phyloP scores from a whole-genome alignment of 2,888 invertebrate species.

The Dysmachus trigonus region DNA sequence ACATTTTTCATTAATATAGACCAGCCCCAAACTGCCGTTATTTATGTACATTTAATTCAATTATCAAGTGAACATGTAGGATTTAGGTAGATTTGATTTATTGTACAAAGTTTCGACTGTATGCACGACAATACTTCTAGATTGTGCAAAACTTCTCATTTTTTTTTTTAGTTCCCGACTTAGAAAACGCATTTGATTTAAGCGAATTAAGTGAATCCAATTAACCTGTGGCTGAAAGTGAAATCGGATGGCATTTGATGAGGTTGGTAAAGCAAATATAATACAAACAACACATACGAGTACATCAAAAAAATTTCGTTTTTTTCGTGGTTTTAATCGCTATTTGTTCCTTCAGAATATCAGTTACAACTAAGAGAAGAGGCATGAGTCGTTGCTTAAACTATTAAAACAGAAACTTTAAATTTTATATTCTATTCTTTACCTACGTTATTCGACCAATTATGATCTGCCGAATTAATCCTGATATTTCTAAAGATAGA shows the following conservation, averaged over 20 bases:
- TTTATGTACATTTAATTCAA: not conserved
- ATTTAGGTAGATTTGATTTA: not conserved
- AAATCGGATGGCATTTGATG: not conserved
- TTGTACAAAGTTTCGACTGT: conserved; percentile 19
- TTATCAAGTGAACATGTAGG: not conserved
- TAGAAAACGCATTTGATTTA: not conserved
- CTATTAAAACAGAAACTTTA: too few relatives aligned
- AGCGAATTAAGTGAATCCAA: not conserved
- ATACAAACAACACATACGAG: too few relatives aligned
- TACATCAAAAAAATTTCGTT: too few relatives aligned
- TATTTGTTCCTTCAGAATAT: too few relatives aligned
- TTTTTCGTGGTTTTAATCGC: too few relatives aligned
- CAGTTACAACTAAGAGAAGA: too few relatives aligned
- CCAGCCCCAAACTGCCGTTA: conserved; percentile 26
- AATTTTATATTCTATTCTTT: too few relatives aligned
- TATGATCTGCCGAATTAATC: too few relatives aligned
- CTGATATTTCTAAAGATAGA: too few relatives aligned
- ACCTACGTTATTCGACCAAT: too few relatives aligned
- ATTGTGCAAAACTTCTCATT: not conserved
- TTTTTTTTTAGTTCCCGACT: not conserved
- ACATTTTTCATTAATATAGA: conserved; percentile 3
- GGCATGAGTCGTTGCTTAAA: too few relatives aligned
- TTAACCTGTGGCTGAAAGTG: not conserved
- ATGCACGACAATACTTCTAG: not conserved
- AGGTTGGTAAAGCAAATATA: not conserved